Evolutionary conservation across 2,888 invertebrate species (phyloP).

Genomic region (Drosophila mayaguana): DNA sequence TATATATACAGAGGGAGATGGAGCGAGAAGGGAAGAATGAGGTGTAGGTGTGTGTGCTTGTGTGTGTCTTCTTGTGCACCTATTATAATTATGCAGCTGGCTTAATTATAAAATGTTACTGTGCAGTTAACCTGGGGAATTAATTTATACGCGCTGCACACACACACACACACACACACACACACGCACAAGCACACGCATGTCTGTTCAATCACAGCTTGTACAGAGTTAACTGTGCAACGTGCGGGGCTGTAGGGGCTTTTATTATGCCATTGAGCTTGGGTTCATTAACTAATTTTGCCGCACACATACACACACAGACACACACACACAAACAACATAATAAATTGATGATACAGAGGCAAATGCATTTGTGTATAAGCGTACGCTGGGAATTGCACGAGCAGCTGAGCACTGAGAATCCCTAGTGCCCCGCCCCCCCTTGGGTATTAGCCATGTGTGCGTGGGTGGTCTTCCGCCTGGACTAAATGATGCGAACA

Average conservation of each 20-base stretch:
- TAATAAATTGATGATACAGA: constrained; percentile 68
- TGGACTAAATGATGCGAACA: constrained; percentile 46
- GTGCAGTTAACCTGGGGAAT: constrained; percentile 77
- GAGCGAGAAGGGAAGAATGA: not conserved
- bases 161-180: constrained; percentile 23
- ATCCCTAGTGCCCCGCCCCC: not conserved
- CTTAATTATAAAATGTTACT: constrained; percentile 80
- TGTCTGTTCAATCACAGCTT: constrained; percentile 63
- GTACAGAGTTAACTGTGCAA: constrained; percentile 39
- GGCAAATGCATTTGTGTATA: constrained; percentile 33
- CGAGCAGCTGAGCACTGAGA: constrained; percentile 24
- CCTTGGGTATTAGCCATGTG: constrained; percentile 3
- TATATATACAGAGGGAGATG: not conserved
- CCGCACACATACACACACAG: constrained; percentile 39
- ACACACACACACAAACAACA: constrained; percentile 50
- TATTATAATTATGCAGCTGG: constrained; percentile 79
- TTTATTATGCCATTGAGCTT: constrained; percentile 63
- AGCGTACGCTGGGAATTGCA: constrained; percentile 31
- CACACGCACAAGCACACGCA: constrained; percentile 17
- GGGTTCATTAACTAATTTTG: constrained; percentile 76
- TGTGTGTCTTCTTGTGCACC: constrained; percentile 26
- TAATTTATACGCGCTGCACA: constrained; percentile 66
- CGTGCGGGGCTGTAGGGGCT: constrained; percentile 26
- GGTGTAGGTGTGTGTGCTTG: too few relatives aligned
- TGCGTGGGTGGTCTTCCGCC: not conserved